Percentiles rank a stretch among this genome's conserved stretches.
Evolutionary conservation across 2,113 vertebrate genomes (phyloP).

Genomic region (Mustelus asterias): DNA sequence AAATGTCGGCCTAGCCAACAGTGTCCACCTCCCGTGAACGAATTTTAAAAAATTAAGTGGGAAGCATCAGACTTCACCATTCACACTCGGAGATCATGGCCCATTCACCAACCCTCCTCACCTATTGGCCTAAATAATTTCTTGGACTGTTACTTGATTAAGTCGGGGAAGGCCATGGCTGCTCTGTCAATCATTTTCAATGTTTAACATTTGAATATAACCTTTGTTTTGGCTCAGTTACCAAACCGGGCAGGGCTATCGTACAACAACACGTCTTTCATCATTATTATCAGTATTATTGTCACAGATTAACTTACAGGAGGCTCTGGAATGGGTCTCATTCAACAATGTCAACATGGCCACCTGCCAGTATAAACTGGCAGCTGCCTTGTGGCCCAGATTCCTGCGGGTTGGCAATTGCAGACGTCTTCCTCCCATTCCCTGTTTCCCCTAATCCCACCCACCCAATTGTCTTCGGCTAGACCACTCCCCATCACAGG

Average conservation of each 20-base stretch:
- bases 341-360: conserved; percentile 20
- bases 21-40: too few relatives aligned
- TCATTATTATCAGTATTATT: conserved; percentile 20
- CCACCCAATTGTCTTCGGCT: not conserved
- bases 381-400: not conserved
- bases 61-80: not conserved
- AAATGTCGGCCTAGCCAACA: too few relatives aligned
- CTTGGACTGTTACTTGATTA: not conserved
- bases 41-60: too few relatives aligned
- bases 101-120: not conserved
- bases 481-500: not conserved
- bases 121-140: not conserved
- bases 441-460: conserved; percentile 8
- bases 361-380: conserved; percentile 22
- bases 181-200: not conserved
- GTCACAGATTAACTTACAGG: conserved; percentile 8
- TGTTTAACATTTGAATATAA: not conserved
- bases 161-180: not conserved
- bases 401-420: not conserved
- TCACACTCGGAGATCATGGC: not conserved
- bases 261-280: conserved; percentile 23
- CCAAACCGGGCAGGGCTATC: not conserved
- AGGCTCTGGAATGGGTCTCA: not conserved
- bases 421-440: not conserved
- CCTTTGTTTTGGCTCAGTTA: not conserved